Percentiles rank a stretch among this genome's conserved stretches.
phyloP scores from a whole-genome alignment of 2,888 invertebrate genomes.

The Ligdia adustata region DNA sequence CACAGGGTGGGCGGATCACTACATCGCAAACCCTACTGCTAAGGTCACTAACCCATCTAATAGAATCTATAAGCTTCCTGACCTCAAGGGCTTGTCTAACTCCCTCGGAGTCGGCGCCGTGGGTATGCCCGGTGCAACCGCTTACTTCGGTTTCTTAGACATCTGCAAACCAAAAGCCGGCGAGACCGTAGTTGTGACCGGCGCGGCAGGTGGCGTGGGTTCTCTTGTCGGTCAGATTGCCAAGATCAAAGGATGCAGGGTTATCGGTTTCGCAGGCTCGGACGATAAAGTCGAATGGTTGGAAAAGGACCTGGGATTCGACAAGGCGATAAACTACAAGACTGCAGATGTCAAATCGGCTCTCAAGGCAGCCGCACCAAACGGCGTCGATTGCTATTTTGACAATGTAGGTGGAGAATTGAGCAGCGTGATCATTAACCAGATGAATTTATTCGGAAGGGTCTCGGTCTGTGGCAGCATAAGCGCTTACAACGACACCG shows the following conservation, averaged over 20 bases:
- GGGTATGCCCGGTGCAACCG: constrained; percentile 89
- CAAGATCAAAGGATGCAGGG: constrained; percentile 85
- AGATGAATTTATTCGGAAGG: constrained; percentile 84
- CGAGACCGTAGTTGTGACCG: constrained; percentile 88
- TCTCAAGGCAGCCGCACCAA: constrained; percentile 77
- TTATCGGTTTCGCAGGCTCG: constrained; percentile 89
- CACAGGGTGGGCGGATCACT: constrained; percentile 53
- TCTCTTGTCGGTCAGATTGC: constrained; percentile 90
- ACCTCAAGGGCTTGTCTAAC: constrained; percentile 73
- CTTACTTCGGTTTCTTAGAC: constrained; percentile 88
- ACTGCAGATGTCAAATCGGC: constrained; percentile 77
- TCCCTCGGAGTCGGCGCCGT: constrained; percentile 85
- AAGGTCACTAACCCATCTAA: constrained; percentile 8
- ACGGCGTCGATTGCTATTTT: constrained; percentile 87
- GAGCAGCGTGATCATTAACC: constrained; percentile 79
- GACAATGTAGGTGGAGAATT: constrained; percentile 89
- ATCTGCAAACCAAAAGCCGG: constrained; percentile 87
- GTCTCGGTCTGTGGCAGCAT: constrained; percentile 86
- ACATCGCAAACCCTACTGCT: constrained; percentile 26
- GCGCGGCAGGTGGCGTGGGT: constrained; percentile 91
- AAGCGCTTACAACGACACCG: constrained; percentile 72
- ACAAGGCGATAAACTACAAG: constrained; percentile 90
- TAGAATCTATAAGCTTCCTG: constrained; percentile 68
- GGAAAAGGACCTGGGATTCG: constrained; percentile 86
- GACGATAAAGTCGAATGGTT: constrained; percentile 89